A percentile compares a stretch with the other conserved stretches of the same genome.
Conservation (phyloP, 1,140 invertebrate species). For the Anagrus nilaparvatae region DNA sequence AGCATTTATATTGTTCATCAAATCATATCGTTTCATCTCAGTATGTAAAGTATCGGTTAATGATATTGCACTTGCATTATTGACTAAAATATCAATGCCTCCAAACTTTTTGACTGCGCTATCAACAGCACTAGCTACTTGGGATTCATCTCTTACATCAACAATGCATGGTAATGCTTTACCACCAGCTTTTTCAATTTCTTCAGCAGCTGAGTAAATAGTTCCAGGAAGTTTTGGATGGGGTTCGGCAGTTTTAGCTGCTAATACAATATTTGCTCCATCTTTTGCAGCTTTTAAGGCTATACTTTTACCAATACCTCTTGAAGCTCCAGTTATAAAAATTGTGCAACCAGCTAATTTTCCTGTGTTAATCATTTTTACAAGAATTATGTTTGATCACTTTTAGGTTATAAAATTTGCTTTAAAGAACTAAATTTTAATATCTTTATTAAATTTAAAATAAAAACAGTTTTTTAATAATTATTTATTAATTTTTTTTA, state of each 20-base stretch:
- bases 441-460: no score
- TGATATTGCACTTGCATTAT: slow-evolving; percentile 95
- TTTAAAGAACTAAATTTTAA: no score
- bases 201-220: slow-evolving; percentile 92
- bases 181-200: slow-evolving; percentile 88
- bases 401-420: no score
- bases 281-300: slow-evolving; percentile 88
- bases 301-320: slow-evolving; percentile 96
- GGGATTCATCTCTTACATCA: slow-evolving; percentile 81
- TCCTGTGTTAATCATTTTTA: slow-evolving; percentile 23
- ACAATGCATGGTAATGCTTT: slow-evolving; percentile 87
- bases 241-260: slow-evolving; percentile 90
- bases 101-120: slow-evolving; percentile 86
- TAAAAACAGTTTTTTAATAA: no score
- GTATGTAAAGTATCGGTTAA: slow-evolving; percentile 78
- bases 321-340: slow-evolving; percentile 92
- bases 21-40: slow-evolving; percentile 91
- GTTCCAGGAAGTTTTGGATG: slow-evolving; percentile 98
- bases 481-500: no score
- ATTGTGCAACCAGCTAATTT: slow-evolving; percentile 86
- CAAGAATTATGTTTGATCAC: no score
- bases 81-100: slow-evolving; percentile 90
- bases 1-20: slow-evolving; percentile 88
- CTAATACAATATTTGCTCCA: slow-evolving; percentile 91
- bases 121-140: slow-evolving; percentile 77